Base-by-base conservation (phyloP, 2,113 vertebrate species). In the Meriones unguiculatus region DNA sequence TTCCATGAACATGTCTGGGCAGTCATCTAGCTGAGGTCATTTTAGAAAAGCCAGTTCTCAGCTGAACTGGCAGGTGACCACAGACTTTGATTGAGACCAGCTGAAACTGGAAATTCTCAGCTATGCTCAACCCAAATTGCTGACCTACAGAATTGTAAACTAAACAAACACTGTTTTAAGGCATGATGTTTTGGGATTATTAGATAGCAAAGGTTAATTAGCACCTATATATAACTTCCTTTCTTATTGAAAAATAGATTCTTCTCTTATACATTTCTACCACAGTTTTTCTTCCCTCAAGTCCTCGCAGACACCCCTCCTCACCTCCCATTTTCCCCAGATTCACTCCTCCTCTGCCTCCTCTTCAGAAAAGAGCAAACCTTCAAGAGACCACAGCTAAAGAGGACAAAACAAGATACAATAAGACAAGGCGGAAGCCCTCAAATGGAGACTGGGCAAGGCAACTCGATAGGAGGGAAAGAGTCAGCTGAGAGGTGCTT, bases 21-120 rank as follows among this genome's bases (percentile, higher is more conserved):
- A 94, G 72, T 17, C n/a, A 38, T 95, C n/a, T 32, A 54, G 25
- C n/a, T 94, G 93, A 97, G 73, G 41, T 90, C 41, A 88, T 95
- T 82, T 70, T 84, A 75, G 28, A 81, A 28, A 46, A 84, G 14
- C n/a, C 46, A 46, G 91, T 72, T 94, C 13, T 22, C 72, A 91
- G 46, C 7, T 96, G 72, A 86, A 87, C 89, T 88, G 91, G 32
- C 52, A 89, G 22, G 70, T 95, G 75, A 92, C 70, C 22, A 7
- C 5, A 89, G 81, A 82, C 1, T 12, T 28, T 91, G 54, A 88
- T 15, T 87, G 50, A 91, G 10, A 12, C 20, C 59, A 90, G 28
- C 75, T 24, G 46, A 96, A 76, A 87, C 28, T 24, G 52, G 87
- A 94, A 84, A 50, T 30, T 1, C 10, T 20, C 59, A 73, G n/a